A percentile compares a stretch with the other conserved stretches of the same genome.
Conservation (phyloP, 2,113 vertebrate species). For the Ariopsis seemanni region DNA sequence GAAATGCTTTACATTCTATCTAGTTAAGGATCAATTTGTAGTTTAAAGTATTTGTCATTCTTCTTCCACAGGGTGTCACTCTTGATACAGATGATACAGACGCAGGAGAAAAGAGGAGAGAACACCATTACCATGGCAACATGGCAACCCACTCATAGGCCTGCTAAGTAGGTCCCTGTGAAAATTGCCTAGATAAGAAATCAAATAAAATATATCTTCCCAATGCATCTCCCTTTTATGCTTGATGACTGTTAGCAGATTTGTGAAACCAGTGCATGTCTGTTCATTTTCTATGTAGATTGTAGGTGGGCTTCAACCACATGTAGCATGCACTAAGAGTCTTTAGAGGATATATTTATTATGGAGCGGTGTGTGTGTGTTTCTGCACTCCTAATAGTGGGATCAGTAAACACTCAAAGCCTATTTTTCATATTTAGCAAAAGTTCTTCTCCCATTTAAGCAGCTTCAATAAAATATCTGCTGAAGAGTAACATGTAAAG, state of each 20-base stretch:
- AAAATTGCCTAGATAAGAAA: slow-evolving; percentile 55
- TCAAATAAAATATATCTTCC: slow-evolving; percentile 47
- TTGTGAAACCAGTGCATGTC: slow-evolving; percentile 30
- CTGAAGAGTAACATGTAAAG: neutral
- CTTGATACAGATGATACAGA: slow-evolving; percentile 20
- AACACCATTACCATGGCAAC: slow-evolving; percentile 59
- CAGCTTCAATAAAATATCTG: neutral
- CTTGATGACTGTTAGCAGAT: slow-evolving; percentile 2
- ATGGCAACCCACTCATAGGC: slow-evolving; percentile 55
- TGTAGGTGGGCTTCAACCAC: neutral
- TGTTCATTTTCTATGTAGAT: slow-evolving; percentile 29
- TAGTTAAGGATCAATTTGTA: neutral
- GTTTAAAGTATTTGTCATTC: neutral
- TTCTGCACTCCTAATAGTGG: neutral
- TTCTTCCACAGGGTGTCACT: slow-evolving; percentile 47
- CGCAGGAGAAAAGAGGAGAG: neutral
- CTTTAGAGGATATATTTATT: slow-evolving; percentile 25
- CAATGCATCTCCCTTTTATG: slow-evolving; percentile 32
- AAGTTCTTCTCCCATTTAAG: neutral
- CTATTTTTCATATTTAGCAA: neutral
- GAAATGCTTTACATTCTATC: neutral
- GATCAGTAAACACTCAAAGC: neutral
- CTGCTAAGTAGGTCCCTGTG: slow-evolving; percentile 51
- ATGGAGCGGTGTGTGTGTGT: slow-evolving; percentile 6
- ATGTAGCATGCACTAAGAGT: neutral